Evolutionary conservation across 2,113 vertebrate species (phyloP).

Genomic region (Hylia prasina): DNA sequence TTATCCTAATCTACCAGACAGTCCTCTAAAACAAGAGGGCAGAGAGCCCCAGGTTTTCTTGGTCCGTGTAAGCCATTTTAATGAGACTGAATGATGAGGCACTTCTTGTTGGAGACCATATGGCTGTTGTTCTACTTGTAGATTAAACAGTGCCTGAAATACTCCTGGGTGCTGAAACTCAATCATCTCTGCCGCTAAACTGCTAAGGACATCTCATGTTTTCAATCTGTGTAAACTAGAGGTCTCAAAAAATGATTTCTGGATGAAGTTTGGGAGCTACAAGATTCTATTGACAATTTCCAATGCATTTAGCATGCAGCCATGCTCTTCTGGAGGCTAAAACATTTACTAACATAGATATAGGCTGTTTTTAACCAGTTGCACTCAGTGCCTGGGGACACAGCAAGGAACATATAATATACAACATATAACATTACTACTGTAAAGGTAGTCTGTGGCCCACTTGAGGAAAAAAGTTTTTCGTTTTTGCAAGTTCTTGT

Average conservation of each 20-base stretch:
- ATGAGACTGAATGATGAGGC: background rate
- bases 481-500: background rate
- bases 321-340: background rate
- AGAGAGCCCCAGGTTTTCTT: background rate
- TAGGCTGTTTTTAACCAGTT: background rate
- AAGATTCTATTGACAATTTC: background rate
- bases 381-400: background rate
- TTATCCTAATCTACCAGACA: background rate
- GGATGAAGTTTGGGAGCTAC: background rate
- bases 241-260: background rate
- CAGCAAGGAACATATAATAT: background rate
- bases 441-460: background rate
- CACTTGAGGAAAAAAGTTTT: background rate
- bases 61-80: background rate
- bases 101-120: conserved; percentile 1
- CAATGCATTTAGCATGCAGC: background rate
- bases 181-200: background rate
- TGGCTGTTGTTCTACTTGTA: background rate
- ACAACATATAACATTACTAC: background rate
- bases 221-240: background rate
- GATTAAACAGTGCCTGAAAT: conserved; percentile 1
- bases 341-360: background rate
- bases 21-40: background rate
- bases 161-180: conserved; percentile 4
- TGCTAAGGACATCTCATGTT: background rate